Evolutionary conservation across 1,140 invertebrate species (phyloP).

Genomic region (Drosophila pseudoobscura): DNA sequence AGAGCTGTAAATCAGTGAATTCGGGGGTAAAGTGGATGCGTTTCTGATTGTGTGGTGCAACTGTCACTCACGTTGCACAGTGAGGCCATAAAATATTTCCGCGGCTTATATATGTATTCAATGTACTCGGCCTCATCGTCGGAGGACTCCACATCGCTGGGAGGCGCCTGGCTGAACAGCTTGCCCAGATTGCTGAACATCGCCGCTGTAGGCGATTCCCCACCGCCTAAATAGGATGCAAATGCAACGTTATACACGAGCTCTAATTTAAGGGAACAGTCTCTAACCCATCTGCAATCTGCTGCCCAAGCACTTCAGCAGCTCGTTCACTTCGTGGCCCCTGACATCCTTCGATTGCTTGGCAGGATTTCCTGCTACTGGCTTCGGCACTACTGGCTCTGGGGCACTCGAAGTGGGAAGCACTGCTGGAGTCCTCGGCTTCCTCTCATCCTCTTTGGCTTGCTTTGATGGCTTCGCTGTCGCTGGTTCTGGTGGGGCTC

Average conservation of each 20-base stretch:
- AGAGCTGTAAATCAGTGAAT: constrained; percentile 47
- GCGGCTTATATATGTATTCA: constrained; percentile 78
- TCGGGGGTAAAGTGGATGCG: neutral
- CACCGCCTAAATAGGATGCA: constrained; percentile 20
- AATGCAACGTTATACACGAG: neutral
- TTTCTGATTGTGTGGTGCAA: no score
- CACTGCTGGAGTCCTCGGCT: constrained; percentile 11
- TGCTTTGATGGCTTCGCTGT: constrained; percentile 6
- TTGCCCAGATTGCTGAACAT: constrained; percentile 70
- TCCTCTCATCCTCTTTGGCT: constrained; percentile 24
- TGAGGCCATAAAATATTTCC: constrained; percentile 73
- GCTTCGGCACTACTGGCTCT: no score
- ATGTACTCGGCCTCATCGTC: constrained; percentile 80
- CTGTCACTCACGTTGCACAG: constrained; percentile 70
- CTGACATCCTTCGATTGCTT: constrained; percentile 9
- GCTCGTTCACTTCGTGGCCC: constrained; percentile 35
- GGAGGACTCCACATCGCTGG: constrained; percentile 67
- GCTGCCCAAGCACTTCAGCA: constrained; percentile 53
- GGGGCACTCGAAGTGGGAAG: neutral
- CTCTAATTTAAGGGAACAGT: neutral
- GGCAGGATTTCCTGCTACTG: neutral
- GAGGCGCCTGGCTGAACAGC: constrained; percentile 65
- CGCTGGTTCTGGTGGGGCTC: neutral
- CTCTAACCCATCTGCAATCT: constrained; percentile 58
- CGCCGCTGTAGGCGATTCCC: constrained; percentile 41